These are phyloP conservation scores for Acridotheres tristis DNA, from an alignment of 2,797 vertebrate genomes.

Conservation along the genomic window DNA sequence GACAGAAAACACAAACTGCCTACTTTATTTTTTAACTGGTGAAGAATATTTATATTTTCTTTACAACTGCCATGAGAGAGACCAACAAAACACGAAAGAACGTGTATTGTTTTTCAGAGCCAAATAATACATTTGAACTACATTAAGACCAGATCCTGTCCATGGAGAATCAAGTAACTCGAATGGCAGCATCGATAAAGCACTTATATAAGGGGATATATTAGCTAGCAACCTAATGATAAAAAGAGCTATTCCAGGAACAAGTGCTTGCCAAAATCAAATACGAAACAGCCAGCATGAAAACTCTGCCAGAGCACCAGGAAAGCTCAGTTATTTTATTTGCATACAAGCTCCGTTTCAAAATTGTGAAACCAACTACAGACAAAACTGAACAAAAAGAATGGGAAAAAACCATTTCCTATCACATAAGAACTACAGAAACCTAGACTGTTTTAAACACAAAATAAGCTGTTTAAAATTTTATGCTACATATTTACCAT, in stretches of 20 bases:
- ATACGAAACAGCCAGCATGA: neutral
- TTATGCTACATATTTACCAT: neutral
- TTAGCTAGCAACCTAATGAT: neutral
- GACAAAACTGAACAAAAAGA: neutral
- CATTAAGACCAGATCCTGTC: neutral
- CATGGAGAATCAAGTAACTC: neutral
- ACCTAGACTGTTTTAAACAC: neutral
- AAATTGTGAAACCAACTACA: neutral
- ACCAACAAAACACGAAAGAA: neutral
- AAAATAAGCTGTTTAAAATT: neutral
- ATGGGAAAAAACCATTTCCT: neutral
- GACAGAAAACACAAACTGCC: neutral
- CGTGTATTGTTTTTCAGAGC: neutral
- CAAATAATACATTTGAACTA: neutral
- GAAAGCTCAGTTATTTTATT: neutral
- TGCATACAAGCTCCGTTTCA: neutral
- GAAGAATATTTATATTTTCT: neutral
- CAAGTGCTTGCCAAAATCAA: neutral
- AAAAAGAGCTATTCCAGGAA: neutral
- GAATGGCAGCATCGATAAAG: accelerated
- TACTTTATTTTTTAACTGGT: neutral
- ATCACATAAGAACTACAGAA: neutral
- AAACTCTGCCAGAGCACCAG: neutral
- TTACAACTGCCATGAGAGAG: neutral
- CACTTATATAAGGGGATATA: neutral